Percentiles rank a stretch among this genome's conserved stretches.
Evolutionary conservation across 2,113 vertebrate species (phyloP).

Genomic region (Thymallus thymallus): DNA sequence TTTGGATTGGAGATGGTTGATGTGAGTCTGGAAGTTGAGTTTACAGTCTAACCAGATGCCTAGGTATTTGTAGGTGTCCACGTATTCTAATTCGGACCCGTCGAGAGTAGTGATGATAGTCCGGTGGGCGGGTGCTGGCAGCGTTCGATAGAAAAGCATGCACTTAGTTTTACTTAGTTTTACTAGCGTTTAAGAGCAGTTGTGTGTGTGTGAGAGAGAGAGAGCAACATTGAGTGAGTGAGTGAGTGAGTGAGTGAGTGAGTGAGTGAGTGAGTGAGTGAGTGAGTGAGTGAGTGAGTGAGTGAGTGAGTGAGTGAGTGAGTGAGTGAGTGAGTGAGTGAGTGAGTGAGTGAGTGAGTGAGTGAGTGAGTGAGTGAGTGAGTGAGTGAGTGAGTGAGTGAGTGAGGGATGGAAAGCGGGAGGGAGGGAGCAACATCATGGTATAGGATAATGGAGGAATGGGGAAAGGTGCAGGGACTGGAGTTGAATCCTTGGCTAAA

Average conservation of each 20-base stretch:
- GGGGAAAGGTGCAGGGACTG: not conserved
- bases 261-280: not conserved
- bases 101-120: no score
- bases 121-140: no score
- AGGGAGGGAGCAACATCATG: not conserved
- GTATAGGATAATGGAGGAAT: constrained; percentile 5
- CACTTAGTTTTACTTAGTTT: no score
- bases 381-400: constrained; percentile 1
- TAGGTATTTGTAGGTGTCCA: no score
- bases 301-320: not conserved
- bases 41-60: no score
- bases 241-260: not conserved
- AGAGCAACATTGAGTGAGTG: no score
- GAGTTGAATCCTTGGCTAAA: not conserved
- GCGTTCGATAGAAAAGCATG: no score
- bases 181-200: no score
- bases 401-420: constrained; percentile 4
- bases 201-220: not conserved
- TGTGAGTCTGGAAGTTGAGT: no score
- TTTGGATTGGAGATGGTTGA: no score
- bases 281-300: not conserved
- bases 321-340: constrained; percentile 9
- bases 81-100: no score
- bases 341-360: not conserved
- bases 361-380: no score